Percentiles rank a stretch among this genome's conserved stretches.
Evolutionary conservation across 2,113 vertebrate genomes (phyloP).

Genomic region (Corvus hawaiiensis): DNA sequence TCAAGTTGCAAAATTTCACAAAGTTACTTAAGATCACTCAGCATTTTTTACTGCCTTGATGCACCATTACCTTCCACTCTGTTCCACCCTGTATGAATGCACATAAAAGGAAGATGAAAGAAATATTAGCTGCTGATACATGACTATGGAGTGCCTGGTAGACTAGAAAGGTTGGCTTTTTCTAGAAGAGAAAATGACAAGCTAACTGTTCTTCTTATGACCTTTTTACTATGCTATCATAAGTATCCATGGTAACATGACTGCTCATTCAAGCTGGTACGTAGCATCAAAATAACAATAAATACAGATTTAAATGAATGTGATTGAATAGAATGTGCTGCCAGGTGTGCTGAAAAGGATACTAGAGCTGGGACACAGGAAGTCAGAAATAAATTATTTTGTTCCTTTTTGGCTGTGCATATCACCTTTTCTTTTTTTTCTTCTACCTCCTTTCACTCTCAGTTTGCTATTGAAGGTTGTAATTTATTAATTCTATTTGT

Average conservation of each 20-base stretch:
- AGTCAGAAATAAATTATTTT: background rate
- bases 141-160: background rate
- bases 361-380: background rate
- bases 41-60: background rate
- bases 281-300: conserved; percentile 27
- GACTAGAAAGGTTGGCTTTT: background rate
- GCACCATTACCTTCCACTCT: background rate
- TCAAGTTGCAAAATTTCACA: background rate
- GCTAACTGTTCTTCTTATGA: conserved; percentile 2
- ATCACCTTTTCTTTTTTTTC: background rate
- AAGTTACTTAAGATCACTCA: background rate
- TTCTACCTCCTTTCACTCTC: background rate
- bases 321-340: background rate
- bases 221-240: conserved; percentile 6
- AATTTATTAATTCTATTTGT: background rate
- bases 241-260: conserved; percentile 50
- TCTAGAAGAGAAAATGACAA: background rate
- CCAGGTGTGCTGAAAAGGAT: background rate
- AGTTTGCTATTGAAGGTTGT: background rate
- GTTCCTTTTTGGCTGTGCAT: background rate
- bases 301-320: background rate
- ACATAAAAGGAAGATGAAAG: background rate
- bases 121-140: background rate
- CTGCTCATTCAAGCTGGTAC: background rate
- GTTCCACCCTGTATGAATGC: background rate